Conservation (phyloP, 2,113 vertebrate species). For the Stegastes partitus region DNA sequence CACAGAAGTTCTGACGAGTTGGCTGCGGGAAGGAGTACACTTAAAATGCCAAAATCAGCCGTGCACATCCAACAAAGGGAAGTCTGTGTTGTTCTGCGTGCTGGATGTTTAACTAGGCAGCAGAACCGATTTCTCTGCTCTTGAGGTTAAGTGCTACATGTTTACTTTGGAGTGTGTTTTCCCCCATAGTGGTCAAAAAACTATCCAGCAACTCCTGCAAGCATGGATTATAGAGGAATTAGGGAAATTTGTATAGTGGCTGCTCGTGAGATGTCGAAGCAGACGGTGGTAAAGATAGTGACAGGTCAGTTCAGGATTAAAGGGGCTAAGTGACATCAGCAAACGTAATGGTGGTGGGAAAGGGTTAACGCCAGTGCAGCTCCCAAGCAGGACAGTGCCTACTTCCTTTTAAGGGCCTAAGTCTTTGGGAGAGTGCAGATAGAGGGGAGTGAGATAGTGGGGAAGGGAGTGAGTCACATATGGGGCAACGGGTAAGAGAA, state of each 20-base stretch:
- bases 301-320: not conserved
- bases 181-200: not conserved
- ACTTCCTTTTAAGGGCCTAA: constrained; percentile 83
- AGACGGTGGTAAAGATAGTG: not conserved
- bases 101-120: not conserved
- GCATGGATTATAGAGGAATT: not conserved
- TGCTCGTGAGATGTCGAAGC: not conserved
- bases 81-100: not conserved
- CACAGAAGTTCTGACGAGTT: not conserved
- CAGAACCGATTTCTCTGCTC: not conserved
- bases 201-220: not conserved
- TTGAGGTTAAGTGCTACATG: not conserved
- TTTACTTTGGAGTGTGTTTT: not conserved
- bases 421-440: constrained; percentile 53
- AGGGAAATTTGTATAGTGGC: not conserved
- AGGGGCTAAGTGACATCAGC: constrained; percentile 31
- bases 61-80: not conserved
- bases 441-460: constrained; percentile 38
- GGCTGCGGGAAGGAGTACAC: not conserved
- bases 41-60: not conserved
- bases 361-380: constrained; percentile 64
- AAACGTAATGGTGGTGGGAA: constrained; percentile 40
- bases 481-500: constrained; percentile 11
- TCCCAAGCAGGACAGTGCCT: constrained; percentile 58
- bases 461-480: constrained; percentile 55